Evolutionary conservation across 2,888 invertebrate genomes (phyloP), one percentile per base, ranked within the genome.

Genomic region (Phania funesta): DNA sequence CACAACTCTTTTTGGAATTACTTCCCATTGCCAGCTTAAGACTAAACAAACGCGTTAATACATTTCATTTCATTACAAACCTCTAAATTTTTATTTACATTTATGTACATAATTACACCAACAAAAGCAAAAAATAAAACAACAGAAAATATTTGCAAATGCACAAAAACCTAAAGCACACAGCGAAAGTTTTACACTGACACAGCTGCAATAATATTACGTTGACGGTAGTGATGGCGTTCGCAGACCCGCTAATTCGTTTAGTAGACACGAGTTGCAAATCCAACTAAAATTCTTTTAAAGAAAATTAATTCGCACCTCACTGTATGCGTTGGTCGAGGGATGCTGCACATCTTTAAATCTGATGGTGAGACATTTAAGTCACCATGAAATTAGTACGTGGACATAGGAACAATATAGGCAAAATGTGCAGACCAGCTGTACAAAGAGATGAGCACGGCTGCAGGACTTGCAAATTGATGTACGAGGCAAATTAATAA

Each of bases 41-140:
- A 20, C 6, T 16, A 24, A 46, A n/a, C 22, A 58, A 38, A 46
- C n/a, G 35, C 18, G 13, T 50, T 29, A 29, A 67, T 64, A 46
- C 18, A 54, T 64, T 54, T 46, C 29, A 32, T 76, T 54, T 35
- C 38, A 48, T 48, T 65, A 24, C 44, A 67, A 52, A 79, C 54
- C 71, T 68, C 62, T 68, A 68, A 60, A 74, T 80, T 80, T 62
- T 62, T 80, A 74, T 80, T 80, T 74, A 74, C 68, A 80, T 67
- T 80, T 56, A 68, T 74, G 67, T 68, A 48, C 24, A 54, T 44
- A 54, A 60, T 65, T 71, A 16, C 29, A 78, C 35, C 16, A 67
- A 58, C 41, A 60, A 65, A 65, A 79, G 29, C n/a, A n/a, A n/a
- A 44, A 29, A 26, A 56, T 8, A 38, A 24, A 52, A 56, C 54